phyloP scores from a whole-genome alignment of 1,140 invertebrate genomes.

The Achroia grisella region DNA sequence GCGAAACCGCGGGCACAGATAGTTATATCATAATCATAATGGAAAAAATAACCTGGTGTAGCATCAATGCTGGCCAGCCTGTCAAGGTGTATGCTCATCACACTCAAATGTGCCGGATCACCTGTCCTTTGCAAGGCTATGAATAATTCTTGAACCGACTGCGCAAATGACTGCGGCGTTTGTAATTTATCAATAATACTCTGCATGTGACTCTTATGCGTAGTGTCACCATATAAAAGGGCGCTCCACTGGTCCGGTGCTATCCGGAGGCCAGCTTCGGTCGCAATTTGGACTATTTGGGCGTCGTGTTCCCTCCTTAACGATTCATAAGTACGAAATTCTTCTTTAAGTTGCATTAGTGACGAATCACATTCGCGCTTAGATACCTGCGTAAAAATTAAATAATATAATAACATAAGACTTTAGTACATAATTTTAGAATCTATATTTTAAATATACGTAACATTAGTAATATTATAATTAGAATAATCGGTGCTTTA shows the following conservation, averaged over 20 bases:
- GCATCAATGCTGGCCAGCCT: slow-evolving; percentile 91
- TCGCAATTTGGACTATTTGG: slow-evolving; percentile 98
- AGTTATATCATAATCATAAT: too few species aligned
- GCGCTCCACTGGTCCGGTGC: slow-evolving; percentile 99
- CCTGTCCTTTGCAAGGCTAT: slow-evolving; percentile 93
- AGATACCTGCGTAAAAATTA: slow-evolving; percentile 83
- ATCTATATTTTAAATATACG: too few species aligned
- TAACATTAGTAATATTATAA: too few species aligned
- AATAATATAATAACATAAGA: not conserved
- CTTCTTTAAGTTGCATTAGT: slow-evolving; percentile 98
- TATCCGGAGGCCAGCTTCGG: slow-evolving; percentile 96
- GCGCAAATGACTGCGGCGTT: slow-evolving; percentile 92
- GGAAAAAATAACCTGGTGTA: slow-evolving; percentile 74
- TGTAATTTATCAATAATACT: slow-evolving; percentile 96
- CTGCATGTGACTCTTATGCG: slow-evolving; percentile 99
- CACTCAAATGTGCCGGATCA: slow-evolving; percentile 89
- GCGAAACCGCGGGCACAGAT: too few species aligned
- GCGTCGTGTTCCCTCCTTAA: slow-evolving; percentile 96
- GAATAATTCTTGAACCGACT: slow-evolving; percentile 93
- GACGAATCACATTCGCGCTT: slow-evolving; percentile 98
- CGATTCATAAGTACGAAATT: slow-evolving; percentile 96
- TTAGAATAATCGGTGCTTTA: too few species aligned
- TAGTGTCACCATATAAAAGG: slow-evolving; percentile 94
- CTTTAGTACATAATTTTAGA: not conserved
- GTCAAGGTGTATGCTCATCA: slow-evolving; percentile 86